Conservation (phyloP, 2,888 invertebrate genomes). For the Melanchra persicariae region DNA sequence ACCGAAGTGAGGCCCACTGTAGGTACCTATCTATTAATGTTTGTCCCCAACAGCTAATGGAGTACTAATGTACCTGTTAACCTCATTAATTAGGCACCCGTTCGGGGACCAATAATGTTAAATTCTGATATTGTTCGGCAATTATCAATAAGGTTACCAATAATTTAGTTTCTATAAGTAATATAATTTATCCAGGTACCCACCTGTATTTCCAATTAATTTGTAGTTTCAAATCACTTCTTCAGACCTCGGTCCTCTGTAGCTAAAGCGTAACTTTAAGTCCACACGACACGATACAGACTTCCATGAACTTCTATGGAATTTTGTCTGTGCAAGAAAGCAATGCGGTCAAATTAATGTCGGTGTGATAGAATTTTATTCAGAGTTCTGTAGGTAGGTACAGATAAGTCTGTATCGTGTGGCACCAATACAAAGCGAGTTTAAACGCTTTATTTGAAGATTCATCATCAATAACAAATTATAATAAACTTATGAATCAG, state of each 20-base stretch:
- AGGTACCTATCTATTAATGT: background rate
- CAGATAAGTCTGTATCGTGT: too few relatives aligned
- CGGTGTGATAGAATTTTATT: too few relatives aligned
- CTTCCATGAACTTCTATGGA: too few relatives aligned
- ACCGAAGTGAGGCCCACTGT: background rate
- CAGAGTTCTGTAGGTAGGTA: too few relatives aligned
- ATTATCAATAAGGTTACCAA: constrained; percentile 20
- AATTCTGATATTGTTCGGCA: constrained; percentile 16
- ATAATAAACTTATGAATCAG: background rate
- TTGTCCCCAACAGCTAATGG: background rate
- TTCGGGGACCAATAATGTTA: constrained; percentile 5
- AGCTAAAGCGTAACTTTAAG: background rate
- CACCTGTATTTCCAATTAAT: background rate
- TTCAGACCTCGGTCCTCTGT: background rate
- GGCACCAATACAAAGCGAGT: too few relatives aligned
- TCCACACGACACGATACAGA: too few relatives aligned
- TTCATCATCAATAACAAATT: background rate
- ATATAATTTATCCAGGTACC: background rate
- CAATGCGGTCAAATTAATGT: too few relatives aligned
- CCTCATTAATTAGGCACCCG: constrained; percentile 26
- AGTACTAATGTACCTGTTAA: constrained; percentile 25
- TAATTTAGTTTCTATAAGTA: background rate
- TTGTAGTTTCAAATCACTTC: background rate
- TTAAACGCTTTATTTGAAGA: background rate
- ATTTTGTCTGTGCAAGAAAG: too few relatives aligned